phyloP scores from a whole-genome alignment of 1,140 invertebrate species.

The Semibalanus balanoides region DNA sequence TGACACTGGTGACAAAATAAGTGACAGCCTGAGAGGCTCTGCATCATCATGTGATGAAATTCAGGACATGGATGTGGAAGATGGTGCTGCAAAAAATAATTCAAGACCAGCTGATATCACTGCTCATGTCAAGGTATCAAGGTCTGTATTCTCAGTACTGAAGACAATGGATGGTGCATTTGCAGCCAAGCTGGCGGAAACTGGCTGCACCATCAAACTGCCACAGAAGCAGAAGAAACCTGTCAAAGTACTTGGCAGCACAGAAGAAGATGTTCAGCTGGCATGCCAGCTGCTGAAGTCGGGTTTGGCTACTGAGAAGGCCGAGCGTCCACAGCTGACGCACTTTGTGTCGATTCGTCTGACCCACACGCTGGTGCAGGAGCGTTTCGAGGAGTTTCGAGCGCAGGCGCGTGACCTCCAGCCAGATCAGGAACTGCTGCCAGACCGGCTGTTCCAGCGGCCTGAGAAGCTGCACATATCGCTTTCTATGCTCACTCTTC shows the following conservation, averaged over 20 bases:
- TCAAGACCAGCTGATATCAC: no score
- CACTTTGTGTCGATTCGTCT: background rate
- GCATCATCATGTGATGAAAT: no score
- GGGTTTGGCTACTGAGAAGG: no score
- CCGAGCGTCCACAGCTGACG: background rate
- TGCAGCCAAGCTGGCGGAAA: background rate
- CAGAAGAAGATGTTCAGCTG: background rate
- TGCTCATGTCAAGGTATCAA: no score
- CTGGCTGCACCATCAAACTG: background rate
- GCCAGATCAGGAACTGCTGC: background rate
- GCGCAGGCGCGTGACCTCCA: background rate
- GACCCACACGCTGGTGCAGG: background rate
- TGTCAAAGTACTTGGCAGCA: background rate
- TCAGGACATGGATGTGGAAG: no score
- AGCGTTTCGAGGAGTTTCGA: background rate
- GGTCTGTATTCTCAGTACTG: background rate
- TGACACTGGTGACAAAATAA: no score
- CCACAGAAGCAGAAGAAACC: background rate
- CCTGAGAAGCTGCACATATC: background rate
- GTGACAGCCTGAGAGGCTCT: no score
- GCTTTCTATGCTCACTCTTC: background rate
- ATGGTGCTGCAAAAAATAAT: no score
- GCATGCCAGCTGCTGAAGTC: background rate
- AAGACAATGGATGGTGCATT: background rate
- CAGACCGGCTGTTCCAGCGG: background rate